These are phyloP conservation scores for Macrotus californicus DNA, from an alignment of 2,113 vertebrate species.

Conservation along the genomic window DNA sequence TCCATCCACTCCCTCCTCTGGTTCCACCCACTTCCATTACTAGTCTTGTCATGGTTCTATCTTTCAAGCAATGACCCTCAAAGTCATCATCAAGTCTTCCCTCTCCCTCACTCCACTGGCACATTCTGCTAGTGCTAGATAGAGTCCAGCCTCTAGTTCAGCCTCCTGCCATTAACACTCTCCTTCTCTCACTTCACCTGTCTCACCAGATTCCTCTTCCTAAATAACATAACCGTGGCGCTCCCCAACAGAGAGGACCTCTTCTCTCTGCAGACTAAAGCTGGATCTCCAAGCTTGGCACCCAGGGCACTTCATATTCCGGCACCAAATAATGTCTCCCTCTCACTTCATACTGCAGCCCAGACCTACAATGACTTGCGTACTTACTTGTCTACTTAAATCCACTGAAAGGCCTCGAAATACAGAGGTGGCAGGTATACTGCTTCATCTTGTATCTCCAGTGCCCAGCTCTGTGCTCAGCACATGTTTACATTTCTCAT, in stretches of 20 bases:
- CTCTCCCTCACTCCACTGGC: neutral
- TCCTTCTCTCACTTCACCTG: neutral
- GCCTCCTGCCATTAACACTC: neutral
- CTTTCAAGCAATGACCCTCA: neutral
- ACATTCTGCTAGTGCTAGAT: neutral
- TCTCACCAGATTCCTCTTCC: neutral
- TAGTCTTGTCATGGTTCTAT: neutral
- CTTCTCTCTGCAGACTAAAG: neutral
- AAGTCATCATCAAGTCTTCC: neutral
- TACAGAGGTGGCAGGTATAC: neutral
- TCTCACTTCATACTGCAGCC: neutral
- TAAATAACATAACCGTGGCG: neutral
- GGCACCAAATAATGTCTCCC: neutral
- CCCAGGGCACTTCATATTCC: neutral
- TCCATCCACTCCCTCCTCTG: neutral
- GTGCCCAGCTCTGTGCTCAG: neutral
- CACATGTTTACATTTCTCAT: neutral
- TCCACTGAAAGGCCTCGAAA: neutral
- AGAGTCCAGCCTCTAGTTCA: neutral
- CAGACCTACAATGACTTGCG: neutral
- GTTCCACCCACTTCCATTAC: neutral
- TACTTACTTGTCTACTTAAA: neutral
- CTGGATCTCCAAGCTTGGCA: neutral
- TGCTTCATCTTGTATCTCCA: neutral
- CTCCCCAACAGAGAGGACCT: neutral